Evolutionary conservation across 1,140 invertebrate species (phyloP).

Genomic region (Aphaenogaster ashmeadi): DNA sequence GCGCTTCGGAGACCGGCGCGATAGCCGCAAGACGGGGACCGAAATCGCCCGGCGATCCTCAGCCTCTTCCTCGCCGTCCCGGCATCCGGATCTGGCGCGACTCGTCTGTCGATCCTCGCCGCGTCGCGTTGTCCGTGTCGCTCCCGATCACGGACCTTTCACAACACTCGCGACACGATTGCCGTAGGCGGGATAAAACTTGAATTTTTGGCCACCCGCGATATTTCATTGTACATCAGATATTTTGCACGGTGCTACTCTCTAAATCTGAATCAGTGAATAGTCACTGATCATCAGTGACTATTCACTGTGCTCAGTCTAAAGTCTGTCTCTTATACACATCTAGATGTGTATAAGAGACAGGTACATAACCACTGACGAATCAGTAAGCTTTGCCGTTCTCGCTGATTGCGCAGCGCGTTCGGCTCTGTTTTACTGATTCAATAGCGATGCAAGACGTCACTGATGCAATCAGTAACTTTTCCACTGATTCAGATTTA

Average conservation of each 20-base stretch:
- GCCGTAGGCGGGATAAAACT: background rate
- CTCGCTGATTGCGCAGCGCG: too few species aligned
- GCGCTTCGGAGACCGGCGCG: slow-evolving; percentile 45
- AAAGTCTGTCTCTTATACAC: too few species aligned
- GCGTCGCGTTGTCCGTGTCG: background rate
- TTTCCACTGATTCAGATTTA: too few species aligned
- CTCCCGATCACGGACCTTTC: background rate
- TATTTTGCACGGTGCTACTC: background rate
- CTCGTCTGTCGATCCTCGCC: slow-evolving; percentile 48
- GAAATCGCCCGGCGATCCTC: slow-evolving; percentile 57
- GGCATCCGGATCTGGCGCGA: slow-evolving; percentile 37
- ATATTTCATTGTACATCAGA: background rate
- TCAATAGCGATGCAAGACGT: too few species aligned
- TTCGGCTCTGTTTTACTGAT: too few species aligned
- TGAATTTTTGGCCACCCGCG: background rate
- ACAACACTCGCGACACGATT: background rate
- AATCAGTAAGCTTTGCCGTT: too few species aligned
- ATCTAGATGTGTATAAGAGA: too few species aligned
- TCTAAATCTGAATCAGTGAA: too few species aligned
- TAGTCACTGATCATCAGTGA: too few species aligned
- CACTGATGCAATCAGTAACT: too few species aligned
- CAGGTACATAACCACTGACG: too few species aligned
- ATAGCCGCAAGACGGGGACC: slow-evolving; percentile 38
- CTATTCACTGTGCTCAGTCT: too few species aligned
- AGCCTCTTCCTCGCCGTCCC: slow-evolving; percentile 9